These are phyloP conservation scores for Megathymus violae DNA, from an alignment of 1,140 invertebrate genomes.

Conservation along the genomic window DNA sequence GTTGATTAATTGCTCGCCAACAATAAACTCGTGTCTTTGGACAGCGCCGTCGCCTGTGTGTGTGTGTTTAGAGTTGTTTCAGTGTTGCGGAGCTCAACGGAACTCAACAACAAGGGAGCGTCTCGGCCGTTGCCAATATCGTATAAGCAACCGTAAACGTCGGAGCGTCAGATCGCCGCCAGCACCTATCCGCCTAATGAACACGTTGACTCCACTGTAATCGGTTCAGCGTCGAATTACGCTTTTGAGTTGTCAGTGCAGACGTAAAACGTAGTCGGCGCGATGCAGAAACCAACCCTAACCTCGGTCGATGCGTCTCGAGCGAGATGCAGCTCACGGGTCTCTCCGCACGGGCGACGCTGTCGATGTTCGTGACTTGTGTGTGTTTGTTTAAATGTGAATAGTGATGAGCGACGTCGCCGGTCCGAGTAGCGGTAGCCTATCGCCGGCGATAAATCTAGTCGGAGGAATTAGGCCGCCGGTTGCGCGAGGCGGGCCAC, in stretches of 20 bases:
- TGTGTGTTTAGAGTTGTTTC: too few relatives aligned
- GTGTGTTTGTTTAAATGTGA: slow-evolving; percentile 19
- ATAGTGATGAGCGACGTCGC: slow-evolving; percentile 12
- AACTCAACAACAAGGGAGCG: too few relatives aligned
- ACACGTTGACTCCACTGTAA: slow-evolving; percentile 25
- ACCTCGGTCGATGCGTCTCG: slow-evolving; percentile 4
- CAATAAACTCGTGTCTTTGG: slow-evolving; percentile 21
- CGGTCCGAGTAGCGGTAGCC: neutral
- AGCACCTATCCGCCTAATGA: slow-evolving; percentile 25
- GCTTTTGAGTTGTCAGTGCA: slow-evolving; percentile 30
- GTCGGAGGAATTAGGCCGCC: slow-evolving; percentile 5
- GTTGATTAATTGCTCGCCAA: slow-evolving; percentile 20
- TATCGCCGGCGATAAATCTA: slow-evolving; percentile 8
- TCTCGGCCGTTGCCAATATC: neutral
- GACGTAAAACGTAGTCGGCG: slow-evolving; percentile 23
- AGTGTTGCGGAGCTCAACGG: neutral
- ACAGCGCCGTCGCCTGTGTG: neutral
- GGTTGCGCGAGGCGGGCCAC: slow-evolving; percentile 11
- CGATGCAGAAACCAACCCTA: slow-evolving; percentile 22
- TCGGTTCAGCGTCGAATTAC: slow-evolving; percentile 32
- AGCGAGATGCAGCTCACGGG: slow-evolving; percentile 1
- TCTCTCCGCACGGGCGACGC: neutral
- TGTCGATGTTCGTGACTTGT: slow-evolving; percentile 7
- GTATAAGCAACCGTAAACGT: neutral
- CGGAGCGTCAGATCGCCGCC: slow-evolving; percentile 2